A percentile compares a stretch with the other conserved stretches of the same genome.
Conservation (phyloP, 1,140 invertebrate species). For the honey bee (Apis mellifera) region Amel_HAv3.1 CM009933.2:6881001-6881500, state of each 20-base stretch:
- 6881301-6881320: neutral
- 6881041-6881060: neutral
- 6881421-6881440: slow-evolving; percentile 42
- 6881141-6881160: slow-evolving; percentile 22
- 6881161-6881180: neutral
- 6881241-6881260: neutral
- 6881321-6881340: neutral
- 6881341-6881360: neutral
- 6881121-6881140: neutral
- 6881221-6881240: slow-evolving; percentile 5
- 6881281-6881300: slow-evolving; percentile 5
- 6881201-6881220: neutral
- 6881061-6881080: slow-evolving; percentile 1
- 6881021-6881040: slow-evolving; percentile 18
- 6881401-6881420: slow-evolving; percentile 44
- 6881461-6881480: neutral
- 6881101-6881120: neutral
- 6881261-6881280: neutral
- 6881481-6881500: neutral
- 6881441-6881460: slow-evolving; percentile 6
- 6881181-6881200: neutral
- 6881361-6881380: neutral
- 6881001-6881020: slow-evolving; percentile 28
- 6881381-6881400: neutral
- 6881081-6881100: slow-evolving; percentile 16